phyloP scores from a whole-genome alignment of 2,797 vertebrate species.

The Poecilia velifera region DNA sequence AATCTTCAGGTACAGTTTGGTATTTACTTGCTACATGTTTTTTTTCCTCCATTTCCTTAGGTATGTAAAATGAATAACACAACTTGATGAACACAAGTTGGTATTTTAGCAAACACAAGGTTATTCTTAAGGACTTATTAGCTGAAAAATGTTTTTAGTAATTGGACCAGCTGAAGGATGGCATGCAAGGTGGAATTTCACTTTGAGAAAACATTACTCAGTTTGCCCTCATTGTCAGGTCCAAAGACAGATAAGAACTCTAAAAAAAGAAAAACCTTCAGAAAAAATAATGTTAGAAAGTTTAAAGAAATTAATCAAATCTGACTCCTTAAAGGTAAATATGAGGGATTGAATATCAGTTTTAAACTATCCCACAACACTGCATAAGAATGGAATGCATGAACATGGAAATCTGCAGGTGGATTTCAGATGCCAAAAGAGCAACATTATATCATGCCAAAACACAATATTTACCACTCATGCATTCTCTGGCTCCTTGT shows the following conservation, averaged over 20 bases:
- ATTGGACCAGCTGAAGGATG: not conserved
- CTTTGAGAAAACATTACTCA: not conserved
- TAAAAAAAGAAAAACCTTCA: not conserved
- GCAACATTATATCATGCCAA: not conserved
- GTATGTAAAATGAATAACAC: not conserved
- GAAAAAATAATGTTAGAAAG: not conserved
- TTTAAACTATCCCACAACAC: not conserved
- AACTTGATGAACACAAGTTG: not conserved
- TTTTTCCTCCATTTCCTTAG: not conserved
- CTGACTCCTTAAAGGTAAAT: not conserved
- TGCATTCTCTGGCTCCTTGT: constrained; percentile 25
- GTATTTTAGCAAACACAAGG: not conserved
- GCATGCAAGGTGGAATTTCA: not conserved
- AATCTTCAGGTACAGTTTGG: not conserved
- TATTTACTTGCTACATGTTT: not conserved
- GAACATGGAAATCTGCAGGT: not conserved
- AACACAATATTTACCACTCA: constrained; percentile 37
- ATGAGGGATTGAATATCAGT: not conserved
- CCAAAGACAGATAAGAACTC: not conserved
- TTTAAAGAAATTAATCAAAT: not conserved
- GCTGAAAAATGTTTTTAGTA: not conserved
- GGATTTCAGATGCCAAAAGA: not conserved
- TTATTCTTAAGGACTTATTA: not conserved
- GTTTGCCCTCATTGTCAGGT: not conserved
- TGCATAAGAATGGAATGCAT: not conserved